Evolutionary conservation across 1,140 invertebrate species (phyloP), one percentile per base, ranked within the genome.

Genomic region (Lordiphosa collinella): DNA sequence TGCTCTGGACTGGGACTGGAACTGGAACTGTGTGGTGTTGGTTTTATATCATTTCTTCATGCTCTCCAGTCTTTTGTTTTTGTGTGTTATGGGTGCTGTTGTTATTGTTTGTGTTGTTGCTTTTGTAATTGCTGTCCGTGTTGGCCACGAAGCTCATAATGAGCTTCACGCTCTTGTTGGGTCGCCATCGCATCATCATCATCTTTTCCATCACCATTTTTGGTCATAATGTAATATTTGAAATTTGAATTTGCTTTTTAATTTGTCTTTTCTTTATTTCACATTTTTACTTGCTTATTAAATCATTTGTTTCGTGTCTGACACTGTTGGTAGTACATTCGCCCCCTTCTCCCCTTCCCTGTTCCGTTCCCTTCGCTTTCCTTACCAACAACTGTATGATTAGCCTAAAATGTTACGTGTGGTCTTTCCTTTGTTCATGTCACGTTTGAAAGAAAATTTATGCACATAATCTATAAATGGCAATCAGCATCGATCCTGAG

Each of bases 81-180:
- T 44, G 32, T 43, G 41, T 58, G 54, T 34, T 16, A 49, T 53
- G 40, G 38, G 40, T 40, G 38, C 51, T 53, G 37, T 47, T 66
- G 48, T 46, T 60, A 40, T 66, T 61, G 60, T 16, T 51, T 12
- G 50, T 49, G 25, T 22, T 51, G 55, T 35, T 55, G 51, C 48
- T 49, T 29, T 67, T 68, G 65, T 68, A 68, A 68, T 68, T 68
- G 49, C 52, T 55, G 65, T 44, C 50, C 56, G 54, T 62, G 41
- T 49, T 50, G 60, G 72, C 66, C 54, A 68, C 40, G 43, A 56
- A 62, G 56, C 59, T 82, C 68, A 76, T 80, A 76, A 80, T 80
- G 76, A 80, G 76, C 76, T 80, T 80, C 76, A 80, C 76, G 76
- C 66, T 80, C 76, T 82, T 76, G 78, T 80, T 80, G 76, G 78